These are phyloP conservation scores for Subacronicta megacephala DNA, from an alignment of 2,888 invertebrate species.

Conservation along the genomic window DNA sequence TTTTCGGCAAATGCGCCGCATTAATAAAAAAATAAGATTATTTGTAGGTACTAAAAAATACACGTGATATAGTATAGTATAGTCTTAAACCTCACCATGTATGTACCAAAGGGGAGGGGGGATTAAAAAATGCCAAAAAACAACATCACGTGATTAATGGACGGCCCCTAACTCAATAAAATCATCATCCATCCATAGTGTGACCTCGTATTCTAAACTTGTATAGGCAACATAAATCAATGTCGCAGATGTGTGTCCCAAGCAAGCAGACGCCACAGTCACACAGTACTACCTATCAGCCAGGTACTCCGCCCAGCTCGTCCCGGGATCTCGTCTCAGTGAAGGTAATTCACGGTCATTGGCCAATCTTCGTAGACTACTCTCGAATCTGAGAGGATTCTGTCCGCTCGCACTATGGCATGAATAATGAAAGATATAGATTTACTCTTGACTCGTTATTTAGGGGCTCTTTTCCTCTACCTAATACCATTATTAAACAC, in stretches of 20 bases:
- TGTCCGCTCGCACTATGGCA: background rate
- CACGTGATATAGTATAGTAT: no score
- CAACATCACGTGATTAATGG: no score
- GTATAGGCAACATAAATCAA: background rate
- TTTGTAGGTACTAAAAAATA: no score
- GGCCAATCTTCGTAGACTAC: background rate
- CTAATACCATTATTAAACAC: background rate
- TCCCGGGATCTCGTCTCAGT: background rate
- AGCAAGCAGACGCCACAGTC: background rate
- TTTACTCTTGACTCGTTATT: background rate
- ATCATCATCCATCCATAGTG: no score
- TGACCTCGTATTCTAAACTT: background rate
- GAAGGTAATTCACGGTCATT: background rate
- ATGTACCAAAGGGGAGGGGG: no score
- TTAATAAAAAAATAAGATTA: no score
- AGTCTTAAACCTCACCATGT: no score
- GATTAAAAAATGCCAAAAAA: no score
- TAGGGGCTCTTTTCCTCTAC: no score
- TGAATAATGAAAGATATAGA: background rate
- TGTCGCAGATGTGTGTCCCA: background rate
- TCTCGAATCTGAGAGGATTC: background rate
- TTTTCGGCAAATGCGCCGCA: no score
- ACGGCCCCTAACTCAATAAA: no score
- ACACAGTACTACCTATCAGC: slow-evolving; percentile 5
- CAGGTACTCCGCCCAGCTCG: slow-evolving; percentile 6